Evolutionary conservation across 1,140 invertebrate species (phyloP).

Genomic region (Atta cephalotes): DNA sequence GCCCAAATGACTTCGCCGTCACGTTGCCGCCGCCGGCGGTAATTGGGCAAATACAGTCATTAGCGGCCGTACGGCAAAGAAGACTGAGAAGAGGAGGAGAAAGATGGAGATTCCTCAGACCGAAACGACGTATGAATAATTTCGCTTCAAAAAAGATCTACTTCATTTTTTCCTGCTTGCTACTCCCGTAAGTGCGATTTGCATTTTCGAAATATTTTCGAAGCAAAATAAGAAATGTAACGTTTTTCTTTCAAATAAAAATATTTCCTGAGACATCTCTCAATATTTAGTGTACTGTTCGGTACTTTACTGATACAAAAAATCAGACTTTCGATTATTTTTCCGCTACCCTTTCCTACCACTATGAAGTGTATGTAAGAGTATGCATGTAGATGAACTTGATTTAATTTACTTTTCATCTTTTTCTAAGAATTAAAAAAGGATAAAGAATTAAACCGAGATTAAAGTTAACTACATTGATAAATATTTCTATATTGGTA

Average conservation of each 20-base stretch:
- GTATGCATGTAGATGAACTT: no score
- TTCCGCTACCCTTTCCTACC: no score
- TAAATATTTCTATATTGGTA: no score
- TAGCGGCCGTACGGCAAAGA: conserved; percentile 24
- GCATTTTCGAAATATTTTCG: not conserved
- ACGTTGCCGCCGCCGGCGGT: conserved; percentile 22
- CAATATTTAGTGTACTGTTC: not conserved
- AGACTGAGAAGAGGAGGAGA: not conserved
- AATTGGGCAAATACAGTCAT: conserved; percentile 70
- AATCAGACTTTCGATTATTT: not conserved
- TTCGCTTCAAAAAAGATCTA: not conserved
- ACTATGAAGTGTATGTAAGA: no score
- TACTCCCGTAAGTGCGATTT: not conserved
- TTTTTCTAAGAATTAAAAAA: no score
- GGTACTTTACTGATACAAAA: not conserved
- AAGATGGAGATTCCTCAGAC: not conserved
- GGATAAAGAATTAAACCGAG: no score
- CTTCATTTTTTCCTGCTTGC: conserved; percentile 15
- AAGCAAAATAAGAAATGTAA: not conserved
- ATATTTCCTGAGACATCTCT: not conserved
- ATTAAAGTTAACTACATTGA: no score
- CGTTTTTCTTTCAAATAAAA: not conserved
- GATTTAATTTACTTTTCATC: no score
- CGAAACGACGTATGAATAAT: conserved; percentile 59
- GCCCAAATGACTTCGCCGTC: not conserved